Conservation (phyloP, 92 coral and sea anemone species). For the Anthopleura xanthogrammica region DNA sequence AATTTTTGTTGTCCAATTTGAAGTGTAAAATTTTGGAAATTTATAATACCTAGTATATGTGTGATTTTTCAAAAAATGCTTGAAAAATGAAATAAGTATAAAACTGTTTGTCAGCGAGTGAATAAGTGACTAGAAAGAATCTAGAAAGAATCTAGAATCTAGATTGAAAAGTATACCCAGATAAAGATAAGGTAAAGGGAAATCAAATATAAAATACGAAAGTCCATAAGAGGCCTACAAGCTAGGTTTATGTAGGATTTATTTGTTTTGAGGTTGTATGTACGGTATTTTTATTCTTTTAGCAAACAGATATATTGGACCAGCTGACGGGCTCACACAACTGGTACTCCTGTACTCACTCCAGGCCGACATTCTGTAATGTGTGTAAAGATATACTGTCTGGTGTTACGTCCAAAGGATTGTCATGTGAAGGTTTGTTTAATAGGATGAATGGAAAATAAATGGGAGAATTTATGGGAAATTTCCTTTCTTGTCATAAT, state of each 20-base stretch:
- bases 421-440: slow-evolving; percentile 92
- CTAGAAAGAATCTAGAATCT: no score
- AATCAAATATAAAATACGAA: no score
- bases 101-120: no score
- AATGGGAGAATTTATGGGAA: neutral
- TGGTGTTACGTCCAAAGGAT: slow-evolving; percentile 96
- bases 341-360: slow-evolving; percentile 97
- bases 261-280: neutral
- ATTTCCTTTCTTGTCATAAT: neutral
- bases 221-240: no score
- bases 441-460: neutral
- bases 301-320: slow-evolving; percentile 90
- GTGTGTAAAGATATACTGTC: slow-evolving; percentile 91
- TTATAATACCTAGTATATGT: no score
- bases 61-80: no score
- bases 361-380: slow-evolving; percentile 92
- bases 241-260: neutral
- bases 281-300: slow-evolving; percentile 13
- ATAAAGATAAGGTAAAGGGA: no score
- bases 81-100: no score
- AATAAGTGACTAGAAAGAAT: no score
- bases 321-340: slow-evolving; percentile 87
- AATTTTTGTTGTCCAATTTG: no score
- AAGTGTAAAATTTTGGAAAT: no score
- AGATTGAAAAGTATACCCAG: no score